A percentile compares a stretch with the other conserved stretches of the same genome.
Conservation (phyloP, 2,113 vertebrate species). For the Entosphenus tridentatus region DNA sequence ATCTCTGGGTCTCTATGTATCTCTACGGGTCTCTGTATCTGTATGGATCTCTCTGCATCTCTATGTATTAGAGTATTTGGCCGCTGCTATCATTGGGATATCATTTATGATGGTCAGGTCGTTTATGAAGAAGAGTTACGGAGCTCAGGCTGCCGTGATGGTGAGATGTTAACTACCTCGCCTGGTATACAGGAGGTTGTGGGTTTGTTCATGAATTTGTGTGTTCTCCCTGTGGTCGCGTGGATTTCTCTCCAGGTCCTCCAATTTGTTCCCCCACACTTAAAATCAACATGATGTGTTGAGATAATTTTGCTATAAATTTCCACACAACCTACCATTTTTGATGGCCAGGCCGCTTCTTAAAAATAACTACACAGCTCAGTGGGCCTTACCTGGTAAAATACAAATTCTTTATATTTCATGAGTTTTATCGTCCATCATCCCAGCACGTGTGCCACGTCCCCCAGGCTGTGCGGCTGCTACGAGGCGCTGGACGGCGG, state of each 20-base stretch:
- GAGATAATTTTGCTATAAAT: no score
- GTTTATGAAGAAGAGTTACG: not conserved
- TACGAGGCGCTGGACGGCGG: conserved; percentile 71
- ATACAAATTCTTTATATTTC: no score
- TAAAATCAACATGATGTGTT: no score
- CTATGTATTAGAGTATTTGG: not conserved
- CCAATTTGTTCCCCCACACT: no score
- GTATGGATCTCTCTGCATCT: not conserved
- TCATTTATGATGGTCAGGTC: not conserved
- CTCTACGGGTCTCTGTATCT: not conserved
- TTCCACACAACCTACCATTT: no score
- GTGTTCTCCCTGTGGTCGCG: not conserved
- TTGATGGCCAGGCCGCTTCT: no score
- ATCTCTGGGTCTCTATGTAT: not conserved
- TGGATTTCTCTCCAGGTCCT: not conserved
- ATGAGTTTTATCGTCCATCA: not conserved
- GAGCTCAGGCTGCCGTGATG: not conserved
- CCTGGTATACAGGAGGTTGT: not conserved
- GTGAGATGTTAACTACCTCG: not conserved
- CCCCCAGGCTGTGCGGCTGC: conserved; percentile 44
- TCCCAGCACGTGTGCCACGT: not conserved
- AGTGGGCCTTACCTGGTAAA: no score
- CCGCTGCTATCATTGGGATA: not conserved
- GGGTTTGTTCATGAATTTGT: not conserved
- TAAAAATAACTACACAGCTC: no score